These are phyloP conservation scores for Apeira syringaria DNA, from an alignment of 2,888 invertebrate species.

Conservation along the genomic window DNA sequence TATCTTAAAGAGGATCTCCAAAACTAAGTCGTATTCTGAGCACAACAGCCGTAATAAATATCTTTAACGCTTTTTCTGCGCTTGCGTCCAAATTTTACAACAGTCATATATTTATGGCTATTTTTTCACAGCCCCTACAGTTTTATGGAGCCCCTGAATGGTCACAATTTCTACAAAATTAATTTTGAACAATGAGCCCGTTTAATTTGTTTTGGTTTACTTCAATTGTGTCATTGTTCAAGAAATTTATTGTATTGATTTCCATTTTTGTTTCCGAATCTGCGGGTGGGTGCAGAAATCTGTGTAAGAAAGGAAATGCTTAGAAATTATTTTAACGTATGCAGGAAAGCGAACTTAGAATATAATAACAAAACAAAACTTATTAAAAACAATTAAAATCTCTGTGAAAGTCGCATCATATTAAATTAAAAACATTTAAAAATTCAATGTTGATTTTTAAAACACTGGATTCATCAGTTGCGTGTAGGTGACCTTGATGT, in stretches of 20 bases:
- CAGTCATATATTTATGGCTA: slow-evolving; percentile 55
- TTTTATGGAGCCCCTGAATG: slow-evolving; percentile 71
- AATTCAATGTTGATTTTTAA: too few species aligned
- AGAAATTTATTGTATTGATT: slow-evolving; percentile 62
- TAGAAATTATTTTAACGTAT: slow-evolving; percentile 1
- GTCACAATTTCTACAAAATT: slow-evolving; percentile 41
- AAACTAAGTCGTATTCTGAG: slow-evolving; percentile 17
- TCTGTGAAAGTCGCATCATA: too few species aligned
- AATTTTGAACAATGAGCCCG: slow-evolving; percentile 48
- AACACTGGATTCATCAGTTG: too few species aligned
- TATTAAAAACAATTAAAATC: too few species aligned
- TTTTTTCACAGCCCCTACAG: slow-evolving; percentile 41
- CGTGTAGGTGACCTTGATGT: too few species aligned
- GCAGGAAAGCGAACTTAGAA: background rate
- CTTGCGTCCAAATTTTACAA: slow-evolving; percentile 61
- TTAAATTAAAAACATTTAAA: too few species aligned
- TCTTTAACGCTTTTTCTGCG: slow-evolving; percentile 27
- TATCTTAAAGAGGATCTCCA: slow-evolving; percentile 23
- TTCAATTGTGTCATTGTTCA: slow-evolving; percentile 60
- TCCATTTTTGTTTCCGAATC: slow-evolving; percentile 36
- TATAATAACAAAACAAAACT: too few species aligned
- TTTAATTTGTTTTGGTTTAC: slow-evolving; percentile 81
- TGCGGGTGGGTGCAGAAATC: slow-evolving; percentile 27
- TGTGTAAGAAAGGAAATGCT: slow-evolving; percentile 4
- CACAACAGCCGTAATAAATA: slow-evolving; percentile 32